Percentiles rank a stretch among this genome's conserved stretches.
phyloP scores from a whole-genome alignment of 2,888 invertebrate species.

The Linnaemya vulpina region DNA sequence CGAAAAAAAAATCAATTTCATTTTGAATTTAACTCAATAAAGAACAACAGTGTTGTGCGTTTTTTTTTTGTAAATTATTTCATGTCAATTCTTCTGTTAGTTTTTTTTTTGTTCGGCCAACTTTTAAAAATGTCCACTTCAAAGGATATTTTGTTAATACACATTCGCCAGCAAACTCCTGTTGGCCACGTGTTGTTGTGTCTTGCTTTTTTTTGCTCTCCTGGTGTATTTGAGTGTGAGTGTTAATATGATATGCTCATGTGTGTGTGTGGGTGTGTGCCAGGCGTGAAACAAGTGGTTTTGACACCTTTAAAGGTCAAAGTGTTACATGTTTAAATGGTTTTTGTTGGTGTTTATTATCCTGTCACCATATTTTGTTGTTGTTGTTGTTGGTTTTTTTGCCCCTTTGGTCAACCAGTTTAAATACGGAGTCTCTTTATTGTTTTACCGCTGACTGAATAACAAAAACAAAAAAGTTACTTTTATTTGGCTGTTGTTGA shows the following conservation, averaged over 20 bases:
- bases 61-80: constrained; percentile 4
- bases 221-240: background rate
- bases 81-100: background rate
- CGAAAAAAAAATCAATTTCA: constrained; percentile 8
- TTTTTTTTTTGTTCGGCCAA: background rate
- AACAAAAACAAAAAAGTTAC: background rate
- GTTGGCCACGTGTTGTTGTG: constrained; percentile 62
- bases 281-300: constrained; percentile 73
- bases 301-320: constrained; percentile 74
- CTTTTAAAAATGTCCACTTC: constrained; percentile 39
- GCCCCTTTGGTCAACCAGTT: constrained; percentile 38
- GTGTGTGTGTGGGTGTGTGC: background rate
- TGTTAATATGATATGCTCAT: background rate
- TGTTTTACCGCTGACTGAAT: constrained; percentile 10
- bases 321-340: constrained; percentile 29
- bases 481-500: background rate
- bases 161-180: constrained; percentile 16
- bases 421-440: constrained; percentile 49
- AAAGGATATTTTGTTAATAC: constrained; percentile 51
- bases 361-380: constrained; percentile 59
- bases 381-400: no score
- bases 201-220: constrained; percentile 5
- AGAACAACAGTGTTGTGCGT: constrained; percentile 6
- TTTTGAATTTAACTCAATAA: constrained; percentile 10
- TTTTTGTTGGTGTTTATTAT: constrained; percentile 28